Evolutionary conservation across 1,140 invertebrate genomes (phyloP).

Genomic region (Drosophila kurseongensis): DNA sequence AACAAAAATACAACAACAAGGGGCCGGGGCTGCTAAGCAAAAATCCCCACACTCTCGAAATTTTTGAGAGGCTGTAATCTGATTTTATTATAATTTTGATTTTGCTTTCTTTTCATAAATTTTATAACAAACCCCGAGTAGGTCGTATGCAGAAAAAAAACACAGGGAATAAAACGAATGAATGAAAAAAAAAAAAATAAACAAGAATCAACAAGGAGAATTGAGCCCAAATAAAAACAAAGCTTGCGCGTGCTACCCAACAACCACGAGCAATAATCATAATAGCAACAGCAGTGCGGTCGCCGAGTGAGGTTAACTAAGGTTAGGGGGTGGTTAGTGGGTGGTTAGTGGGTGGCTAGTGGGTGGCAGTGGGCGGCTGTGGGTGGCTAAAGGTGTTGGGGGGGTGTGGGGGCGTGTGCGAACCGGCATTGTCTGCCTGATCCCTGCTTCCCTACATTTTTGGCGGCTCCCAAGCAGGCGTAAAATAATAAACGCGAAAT

Average conservation of each 20-base stretch:
- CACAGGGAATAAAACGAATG: slow-evolving; percentile 13
- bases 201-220: slow-evolving; percentile 47
- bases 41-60: slow-evolving; percentile 40
- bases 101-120: slow-evolving; percentile 83
- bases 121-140: slow-evolving; percentile 73
- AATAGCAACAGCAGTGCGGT: slow-evolving; percentile 59
- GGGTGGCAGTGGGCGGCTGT: background rate
- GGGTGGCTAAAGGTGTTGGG: background rate
- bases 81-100: slow-evolving; percentile 83
- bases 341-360: background rate
- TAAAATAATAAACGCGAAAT: slow-evolving; percentile 83
- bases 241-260: slow-evolving; percentile 49
- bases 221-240: slow-evolving; percentile 60
- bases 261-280: slow-evolving; percentile 68
- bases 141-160: slow-evolving; percentile 25
- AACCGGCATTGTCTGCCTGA: slow-evolving; percentile 28
- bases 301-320: slow-evolving; percentile 61
- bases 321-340: slow-evolving; percentile 6
- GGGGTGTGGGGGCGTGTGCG: no score
- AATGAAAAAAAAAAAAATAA: slow-evolving; percentile 49
- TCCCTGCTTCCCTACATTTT: slow-evolving; percentile 53
- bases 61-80: slow-evolving; percentile 68
- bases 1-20: slow-evolving; percentile 51
- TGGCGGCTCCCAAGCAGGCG: slow-evolving; percentile 76
- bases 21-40: slow-evolving; percentile 23